A percentile compares a stretch with the other conserved stretches of the same genome.
Evolutionary conservation across 2,888 invertebrate species (phyloP).

Genomic region (Phania funesta): DNA sequence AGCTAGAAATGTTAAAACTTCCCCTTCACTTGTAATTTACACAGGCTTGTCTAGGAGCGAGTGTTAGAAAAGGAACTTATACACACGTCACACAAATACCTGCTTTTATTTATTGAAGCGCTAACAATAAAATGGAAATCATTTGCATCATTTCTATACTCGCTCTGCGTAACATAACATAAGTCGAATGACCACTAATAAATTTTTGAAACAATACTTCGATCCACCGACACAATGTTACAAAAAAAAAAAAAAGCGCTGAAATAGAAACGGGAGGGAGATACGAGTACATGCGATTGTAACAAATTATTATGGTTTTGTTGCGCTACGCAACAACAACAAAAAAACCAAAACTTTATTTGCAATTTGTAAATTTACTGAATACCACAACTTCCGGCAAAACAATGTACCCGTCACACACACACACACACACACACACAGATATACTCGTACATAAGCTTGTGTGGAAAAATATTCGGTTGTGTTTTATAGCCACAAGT

Average conservation of each 20-base stretch:
- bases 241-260: neutral
- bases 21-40: constrained; percentile 47
- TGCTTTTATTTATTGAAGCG: constrained; percentile 11
- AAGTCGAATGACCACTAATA: constrained; percentile 51
- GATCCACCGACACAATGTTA: neutral
- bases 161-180: constrained; percentile 22
- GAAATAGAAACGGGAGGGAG: too few species aligned
- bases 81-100: neutral
- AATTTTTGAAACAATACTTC: constrained; percentile 55
- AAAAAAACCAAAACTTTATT: neutral
- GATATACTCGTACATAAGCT: neutral
- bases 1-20: constrained; percentile 55
- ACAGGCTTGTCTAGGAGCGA: neutral
- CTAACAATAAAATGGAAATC: constrained; percentile 44
- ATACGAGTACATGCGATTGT: too few species aligned
- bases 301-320: constrained; percentile 5
- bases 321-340: constrained; percentile 10
- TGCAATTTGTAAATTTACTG: constrained; percentile 32
- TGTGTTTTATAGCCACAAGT: constrained; percentile 66
- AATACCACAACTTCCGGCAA: constrained; percentile 38
- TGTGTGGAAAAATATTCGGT: constrained; percentile 68
- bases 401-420: neutral
- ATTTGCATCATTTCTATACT: constrained; percentile 47
- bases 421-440: neutral
- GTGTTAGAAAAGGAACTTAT: too few species aligned